phyloP scores from a whole-genome alignment of 2,888 invertebrate species.

The Xestia sexstrigata region DNA sequence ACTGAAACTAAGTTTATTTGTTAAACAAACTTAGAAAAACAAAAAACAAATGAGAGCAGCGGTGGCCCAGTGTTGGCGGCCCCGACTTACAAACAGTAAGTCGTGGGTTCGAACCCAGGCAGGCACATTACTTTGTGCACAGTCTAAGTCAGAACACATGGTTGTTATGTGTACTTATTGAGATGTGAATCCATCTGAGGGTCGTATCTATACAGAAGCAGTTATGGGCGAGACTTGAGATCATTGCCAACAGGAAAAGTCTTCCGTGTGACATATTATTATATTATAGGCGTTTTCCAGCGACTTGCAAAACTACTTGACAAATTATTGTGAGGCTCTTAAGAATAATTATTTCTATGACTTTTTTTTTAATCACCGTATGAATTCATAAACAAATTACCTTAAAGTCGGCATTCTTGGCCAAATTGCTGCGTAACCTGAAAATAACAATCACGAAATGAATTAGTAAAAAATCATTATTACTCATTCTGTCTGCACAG shows the following conservation, averaged over 20 bases:
- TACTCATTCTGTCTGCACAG: too few relatives aligned
- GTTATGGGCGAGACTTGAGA: neutral
- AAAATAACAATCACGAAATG: neutral
- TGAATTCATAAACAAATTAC: constrained; percentile 14
- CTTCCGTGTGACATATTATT: constrained; percentile 2
- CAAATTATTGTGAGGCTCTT: neutral
- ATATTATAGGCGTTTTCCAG: neutral
- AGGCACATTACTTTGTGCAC: too few relatives aligned
- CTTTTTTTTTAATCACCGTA: neutral
- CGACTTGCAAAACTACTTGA: neutral
- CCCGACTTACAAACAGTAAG: too few relatives aligned
- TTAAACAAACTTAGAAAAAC: too few relatives aligned
- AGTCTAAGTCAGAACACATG: neutral
- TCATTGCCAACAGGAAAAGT: constrained; percentile 43
- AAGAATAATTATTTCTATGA: neutral
- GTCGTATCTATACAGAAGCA: neutral
- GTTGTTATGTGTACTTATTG: neutral
- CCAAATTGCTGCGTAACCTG: constrained; percentile 36
- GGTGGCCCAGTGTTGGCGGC: too few relatives aligned
- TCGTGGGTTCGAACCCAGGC: too few relatives aligned
- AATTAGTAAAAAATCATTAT: neutral
- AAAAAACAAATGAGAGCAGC: too few relatives aligned
- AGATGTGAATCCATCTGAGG: neutral
- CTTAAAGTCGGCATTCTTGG: constrained; percentile 31
- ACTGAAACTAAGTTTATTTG: neutral